These are phyloP conservation scores for Clangula hyemalis DNA, from an alignment of 2,797 vertebrate genomes.

Conservation along the genomic window DNA sequence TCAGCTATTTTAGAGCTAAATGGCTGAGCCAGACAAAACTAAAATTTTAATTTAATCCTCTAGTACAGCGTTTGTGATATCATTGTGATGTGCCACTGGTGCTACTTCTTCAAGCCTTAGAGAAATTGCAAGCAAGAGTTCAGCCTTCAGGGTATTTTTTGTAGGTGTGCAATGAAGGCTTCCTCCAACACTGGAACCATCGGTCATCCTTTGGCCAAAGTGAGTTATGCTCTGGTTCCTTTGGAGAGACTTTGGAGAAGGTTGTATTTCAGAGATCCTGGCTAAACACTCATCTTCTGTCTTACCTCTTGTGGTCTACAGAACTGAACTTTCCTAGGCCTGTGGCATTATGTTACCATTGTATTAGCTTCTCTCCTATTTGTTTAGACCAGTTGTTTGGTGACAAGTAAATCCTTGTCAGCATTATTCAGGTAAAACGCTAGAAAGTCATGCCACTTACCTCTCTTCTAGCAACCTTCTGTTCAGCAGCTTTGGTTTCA, in stretches of 20 bases:
- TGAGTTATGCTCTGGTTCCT: background rate
- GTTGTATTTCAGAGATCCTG: background rate
- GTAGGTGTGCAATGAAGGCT: background rate
- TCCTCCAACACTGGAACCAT: background rate
- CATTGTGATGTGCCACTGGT: background rate
- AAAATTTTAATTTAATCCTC: background rate
- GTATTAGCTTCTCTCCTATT: background rate
- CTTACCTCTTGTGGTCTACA: background rate
- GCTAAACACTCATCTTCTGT: background rate
- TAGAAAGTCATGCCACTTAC: background rate
- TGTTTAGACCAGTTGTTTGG: background rate
- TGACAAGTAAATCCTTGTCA: background rate
- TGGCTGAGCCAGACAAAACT: background rate
- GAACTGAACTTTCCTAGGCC: background rate
- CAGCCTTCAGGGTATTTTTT: background rate
- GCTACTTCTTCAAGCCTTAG: background rate
- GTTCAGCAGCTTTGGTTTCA: background rate
- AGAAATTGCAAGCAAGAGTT: background rate
- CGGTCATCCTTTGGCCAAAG: background rate
- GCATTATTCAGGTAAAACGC: background rate
- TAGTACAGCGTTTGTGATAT: background rate
- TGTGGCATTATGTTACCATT: background rate
- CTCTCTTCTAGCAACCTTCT: background rate
- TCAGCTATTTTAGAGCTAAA: too few relatives aligned
- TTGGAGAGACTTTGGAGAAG: background rate